Evolutionary conservation across 2,888 invertebrate genomes (phyloP).

Genomic region (Lydus trimaculatus): DNA sequence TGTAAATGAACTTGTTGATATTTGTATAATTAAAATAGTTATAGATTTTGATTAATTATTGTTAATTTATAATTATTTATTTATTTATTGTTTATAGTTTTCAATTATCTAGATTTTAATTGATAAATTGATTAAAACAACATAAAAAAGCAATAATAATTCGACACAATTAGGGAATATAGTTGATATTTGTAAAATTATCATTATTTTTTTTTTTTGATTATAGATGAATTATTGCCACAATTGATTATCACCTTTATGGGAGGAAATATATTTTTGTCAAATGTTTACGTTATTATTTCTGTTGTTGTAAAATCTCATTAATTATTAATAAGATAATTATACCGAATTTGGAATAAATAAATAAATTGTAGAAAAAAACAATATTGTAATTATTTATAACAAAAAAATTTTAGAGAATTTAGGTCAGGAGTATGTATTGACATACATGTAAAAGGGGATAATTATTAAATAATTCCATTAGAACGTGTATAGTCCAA

Average conservation of each 20-base stretch:
- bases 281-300: background rate
- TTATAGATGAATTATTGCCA: background rate
- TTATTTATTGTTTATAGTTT: background rate
- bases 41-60: background rate
- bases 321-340: background rate
- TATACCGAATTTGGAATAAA: constrained; percentile 1
- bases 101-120: background rate
- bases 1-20: constrained; percentile 4
- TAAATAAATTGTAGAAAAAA: background rate
- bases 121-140: background rate
- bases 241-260: background rate
- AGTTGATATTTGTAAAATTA: background rate
- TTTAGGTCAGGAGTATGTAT: background rate
- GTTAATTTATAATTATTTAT: constrained; percentile 3
- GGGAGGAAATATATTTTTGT: no score
- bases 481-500: background rate
- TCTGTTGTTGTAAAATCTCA: constrained; percentile 5
- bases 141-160: background rate
- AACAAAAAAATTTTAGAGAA: no score
- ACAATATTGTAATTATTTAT: background rate
- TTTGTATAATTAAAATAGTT: background rate
- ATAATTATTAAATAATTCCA: background rate
- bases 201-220: background rate
- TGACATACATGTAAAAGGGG: no score
- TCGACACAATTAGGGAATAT: background rate